Evolutionary conservation across 2,113 vertebrate genomes (phyloP).

Genomic region (Dipodomys spectabilis): DNA sequence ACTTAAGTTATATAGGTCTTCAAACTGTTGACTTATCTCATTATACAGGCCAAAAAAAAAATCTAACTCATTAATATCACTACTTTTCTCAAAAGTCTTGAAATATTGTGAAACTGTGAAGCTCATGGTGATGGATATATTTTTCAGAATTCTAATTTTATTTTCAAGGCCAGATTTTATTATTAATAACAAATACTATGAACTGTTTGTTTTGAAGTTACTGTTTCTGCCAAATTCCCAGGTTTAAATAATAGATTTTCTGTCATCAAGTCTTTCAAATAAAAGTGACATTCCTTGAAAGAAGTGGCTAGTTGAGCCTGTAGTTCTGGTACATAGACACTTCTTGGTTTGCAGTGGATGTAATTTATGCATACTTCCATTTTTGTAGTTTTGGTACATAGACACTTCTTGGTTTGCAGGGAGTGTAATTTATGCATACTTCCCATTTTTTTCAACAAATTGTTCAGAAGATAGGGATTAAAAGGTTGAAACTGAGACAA

Average conservation of each 20-base stretch:
- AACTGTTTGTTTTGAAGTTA: constrained; percentile 5
- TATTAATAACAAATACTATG: background rate
- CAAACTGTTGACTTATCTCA: background rate
- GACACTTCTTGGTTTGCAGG: background rate
- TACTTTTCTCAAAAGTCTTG: background rate
- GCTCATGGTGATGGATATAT: background rate
- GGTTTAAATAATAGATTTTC: constrained; percentile 8
- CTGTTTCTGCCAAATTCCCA: background rate
- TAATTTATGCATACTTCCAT: background rate
- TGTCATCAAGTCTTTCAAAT: background rate
- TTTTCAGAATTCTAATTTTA: constrained; percentile 27
- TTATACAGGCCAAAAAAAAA: background rate
- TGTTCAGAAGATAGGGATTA: no score
- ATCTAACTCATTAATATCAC: background rate
- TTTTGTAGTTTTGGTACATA: background rate
- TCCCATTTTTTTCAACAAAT: background rate
- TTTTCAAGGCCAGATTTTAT: constrained; percentile 32
- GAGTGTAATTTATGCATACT: background rate
- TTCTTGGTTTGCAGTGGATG: background rate
- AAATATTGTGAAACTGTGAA: background rate
- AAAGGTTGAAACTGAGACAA: background rate
- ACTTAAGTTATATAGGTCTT: background rate
- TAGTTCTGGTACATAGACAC: background rate
- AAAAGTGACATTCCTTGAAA: background rate
- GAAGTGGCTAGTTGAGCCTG: background rate